Conservation (phyloP, 35 echinoderm and acorn worm genomes). For the Strongylocentrotus purpuratus region DNA sequence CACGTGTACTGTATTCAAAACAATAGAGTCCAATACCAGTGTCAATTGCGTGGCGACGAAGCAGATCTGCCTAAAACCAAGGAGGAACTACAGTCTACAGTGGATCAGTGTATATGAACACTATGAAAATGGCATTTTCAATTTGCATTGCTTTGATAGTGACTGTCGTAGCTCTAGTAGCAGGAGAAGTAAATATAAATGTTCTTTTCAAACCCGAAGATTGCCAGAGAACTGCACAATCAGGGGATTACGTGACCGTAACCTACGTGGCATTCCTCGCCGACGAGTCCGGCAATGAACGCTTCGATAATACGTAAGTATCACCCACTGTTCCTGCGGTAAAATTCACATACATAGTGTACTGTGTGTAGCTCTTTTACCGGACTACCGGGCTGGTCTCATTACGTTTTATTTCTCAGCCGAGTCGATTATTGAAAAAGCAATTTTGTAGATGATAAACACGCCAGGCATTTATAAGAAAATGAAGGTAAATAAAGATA, state of each 20-base stretch:
- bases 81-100: no score
- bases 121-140: background rate
- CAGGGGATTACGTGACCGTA: conserved; percentile 14
- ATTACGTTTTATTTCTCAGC: background rate
- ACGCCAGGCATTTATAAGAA: no score
- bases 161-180: background rate
- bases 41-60: background rate
- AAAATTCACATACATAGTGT: background rate
- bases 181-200: conserved; percentile 27
- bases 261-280: conserved; percentile 21
- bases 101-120: background rate
- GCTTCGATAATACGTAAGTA: conserved; percentile 15
- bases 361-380: background rate
- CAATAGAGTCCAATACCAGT: no score
- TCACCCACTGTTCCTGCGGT: background rate
- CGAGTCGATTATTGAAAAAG: background rate
- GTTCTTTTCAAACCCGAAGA: background rate
- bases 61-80: background rate
- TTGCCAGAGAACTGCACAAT: background rate
- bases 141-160: background rate
- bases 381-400: background rate
- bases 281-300: background rate
- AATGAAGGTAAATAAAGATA: no score
- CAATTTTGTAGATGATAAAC: background rate
- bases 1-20: background rate